Evolutionary conservation across 2,113 vertebrate species (phyloP).

Genomic region (Chamaea fasciata): DNA sequence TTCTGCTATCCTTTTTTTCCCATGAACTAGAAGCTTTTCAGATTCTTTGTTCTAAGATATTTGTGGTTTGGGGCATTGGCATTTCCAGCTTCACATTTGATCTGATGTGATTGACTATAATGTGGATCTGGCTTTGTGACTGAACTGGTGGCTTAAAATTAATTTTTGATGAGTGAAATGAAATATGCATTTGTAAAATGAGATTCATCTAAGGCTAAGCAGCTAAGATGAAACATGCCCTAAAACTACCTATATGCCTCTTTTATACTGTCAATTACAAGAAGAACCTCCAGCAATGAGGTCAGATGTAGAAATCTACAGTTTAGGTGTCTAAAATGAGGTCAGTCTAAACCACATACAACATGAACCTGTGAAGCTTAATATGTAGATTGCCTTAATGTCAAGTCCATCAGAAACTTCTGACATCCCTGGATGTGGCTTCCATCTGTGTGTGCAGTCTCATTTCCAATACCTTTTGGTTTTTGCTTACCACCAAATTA

Average conservation of each 20-base stretch:
- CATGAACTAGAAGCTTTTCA: background rate
- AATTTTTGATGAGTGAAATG: background rate
- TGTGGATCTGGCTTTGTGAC: background rate
- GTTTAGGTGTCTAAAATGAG: background rate
- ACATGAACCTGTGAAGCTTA: background rate
- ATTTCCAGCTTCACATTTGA: background rate
- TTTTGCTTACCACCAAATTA: background rate
- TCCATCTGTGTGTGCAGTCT: background rate
- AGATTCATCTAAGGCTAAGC: background rate
- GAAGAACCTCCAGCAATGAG: background rate
- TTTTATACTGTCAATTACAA: background rate
- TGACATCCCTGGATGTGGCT: background rate
- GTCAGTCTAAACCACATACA: background rate
- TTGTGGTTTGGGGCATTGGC: background rate
- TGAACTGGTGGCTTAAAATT: background rate
- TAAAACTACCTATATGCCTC: background rate
- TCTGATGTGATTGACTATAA: background rate
- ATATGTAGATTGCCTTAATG: background rate
- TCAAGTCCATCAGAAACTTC: background rate
- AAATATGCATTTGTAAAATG: background rate
- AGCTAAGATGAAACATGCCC: background rate
- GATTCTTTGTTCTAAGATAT: background rate
- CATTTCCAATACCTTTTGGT: background rate
- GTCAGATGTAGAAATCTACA: background rate
- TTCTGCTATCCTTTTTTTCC: background rate